Base-by-base conservation (phyloP, 2,797 vertebrate genomes). In the Microctenopoma stevenorrisi region DNA sequence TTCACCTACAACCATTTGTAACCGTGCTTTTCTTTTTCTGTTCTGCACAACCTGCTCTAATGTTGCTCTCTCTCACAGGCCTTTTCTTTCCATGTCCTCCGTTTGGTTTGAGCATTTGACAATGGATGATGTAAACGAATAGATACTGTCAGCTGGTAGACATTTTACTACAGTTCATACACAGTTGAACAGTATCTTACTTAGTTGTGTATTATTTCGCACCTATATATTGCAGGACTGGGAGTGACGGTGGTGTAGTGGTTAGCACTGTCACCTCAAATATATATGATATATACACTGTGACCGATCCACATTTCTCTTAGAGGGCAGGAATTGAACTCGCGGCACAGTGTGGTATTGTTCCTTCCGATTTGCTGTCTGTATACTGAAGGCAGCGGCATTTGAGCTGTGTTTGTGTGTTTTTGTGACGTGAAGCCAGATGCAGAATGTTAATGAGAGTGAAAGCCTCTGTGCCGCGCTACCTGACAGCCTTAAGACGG, bases 381-480 rank as follows among this genome's bases (percentile, higher is more conserved):
- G 46, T 25, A 59, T 3, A 58, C 53, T 26, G 48, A 64, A 68
- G 48, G 13, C 72, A 10, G 40, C 9, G 51, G 62, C 59, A 71
- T 82, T 78, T 75, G 57, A 55, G 37, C 15, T 7, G 46, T 22
- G 7, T 37, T n/a, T 6, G 16, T 57, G 28, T 63, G 38, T 43
- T 44, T 72, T 53, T 62, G 71, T 25, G 70, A 68, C 56, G 66
- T 54, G 84, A 73, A 76, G 76, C 72, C 80, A 70, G 72, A 80
- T 76, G 74, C 68, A 59, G 78, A 86, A 91, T 87, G 74, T 57
- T 86, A 86, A 88, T 83, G 82, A 82, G 76, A 47, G 66, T 58
- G 51, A 53, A 79, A 72, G 65, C 65, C 48, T 74, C 37, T 6
- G 22, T 43, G 60, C 69, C 60, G 47, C 68, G 59, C 58, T 35